These are phyloP conservation scores for Cinara cedri DNA, from an alignment of 2,888 invertebrate species.

Conservation along the genomic window DNA sequence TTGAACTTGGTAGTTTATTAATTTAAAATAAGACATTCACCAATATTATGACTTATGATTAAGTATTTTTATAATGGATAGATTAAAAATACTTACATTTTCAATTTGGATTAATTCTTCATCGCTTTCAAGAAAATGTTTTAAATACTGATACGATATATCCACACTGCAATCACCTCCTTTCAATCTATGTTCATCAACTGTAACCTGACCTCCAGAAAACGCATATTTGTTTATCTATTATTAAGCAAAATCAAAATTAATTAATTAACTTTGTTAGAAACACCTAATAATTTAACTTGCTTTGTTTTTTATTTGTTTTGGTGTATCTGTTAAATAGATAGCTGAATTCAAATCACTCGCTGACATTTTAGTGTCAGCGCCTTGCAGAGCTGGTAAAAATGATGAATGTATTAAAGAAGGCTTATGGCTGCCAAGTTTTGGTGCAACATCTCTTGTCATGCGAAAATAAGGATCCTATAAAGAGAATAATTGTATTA, in stretches of 20 bases:
- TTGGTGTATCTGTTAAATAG: constrained; percentile 91
- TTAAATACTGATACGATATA: constrained; percentile 91
- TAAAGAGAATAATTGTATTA: neutral
- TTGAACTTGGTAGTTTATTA: no score
- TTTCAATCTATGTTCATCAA: constrained; percentile 86
- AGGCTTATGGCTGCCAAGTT: constrained; percentile 85
- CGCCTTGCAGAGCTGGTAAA: constrained; percentile 94
- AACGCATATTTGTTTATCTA: constrained; percentile 90
- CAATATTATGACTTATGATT: no score
- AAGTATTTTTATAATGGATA: no score
- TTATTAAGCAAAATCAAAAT: neutral
- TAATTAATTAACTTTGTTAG: neutral
- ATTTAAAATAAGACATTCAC: no score
- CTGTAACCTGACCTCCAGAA: constrained; percentile 91
- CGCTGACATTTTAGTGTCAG: constrained; percentile 98
- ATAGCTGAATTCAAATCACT: constrained; percentile 93
- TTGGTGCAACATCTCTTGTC: constrained; percentile 97
- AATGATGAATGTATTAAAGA: constrained; percentile 85
- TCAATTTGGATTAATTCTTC: constrained; percentile 77
- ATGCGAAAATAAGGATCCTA: constrained; percentile 98
- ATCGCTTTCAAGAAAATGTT: constrained; percentile 95
- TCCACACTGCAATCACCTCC: constrained; percentile 98
- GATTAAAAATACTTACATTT: constrained; percentile 64
- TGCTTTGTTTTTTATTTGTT: constrained; percentile 95
- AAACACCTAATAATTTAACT: constrained; percentile 21